Base-by-base conservation (phyloP, 2,113 vertebrate genomes). In the Pseudonaja textilis region DNA sequence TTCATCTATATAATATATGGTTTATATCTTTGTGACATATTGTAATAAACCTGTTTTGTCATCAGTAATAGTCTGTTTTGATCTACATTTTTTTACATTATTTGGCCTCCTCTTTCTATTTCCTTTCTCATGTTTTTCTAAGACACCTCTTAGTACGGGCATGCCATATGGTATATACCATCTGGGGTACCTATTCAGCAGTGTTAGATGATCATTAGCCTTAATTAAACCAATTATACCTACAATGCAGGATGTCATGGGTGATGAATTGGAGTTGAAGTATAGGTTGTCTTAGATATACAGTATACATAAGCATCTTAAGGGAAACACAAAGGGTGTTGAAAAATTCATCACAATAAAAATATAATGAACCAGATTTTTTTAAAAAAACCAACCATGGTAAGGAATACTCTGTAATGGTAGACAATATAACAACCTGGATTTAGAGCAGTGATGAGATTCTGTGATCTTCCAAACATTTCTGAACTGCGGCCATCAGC, bases 151-250 rank as follows among this genome's bases (percentile, higher is more conserved):
- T 34, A 64, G 23, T 54, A 45, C 12, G n/a, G 56, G 45, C 89
- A 93, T 12, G 23, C 74, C 89, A 93, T 93, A 90, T 93, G 92
- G 92, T 56, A 93, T 29, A 86, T 52, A 90, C 88, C 92, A 93
- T 93, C 92, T 93, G 92, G 92, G 92, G 56, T 54, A 90, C 55
- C 92, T 90, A 90, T 93, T 93, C 89, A 22, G 81, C 92, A 93
- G 12, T 93, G 81, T 89, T 93, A 93, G 81, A 89, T 93, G 55
- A 93, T 93, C 89, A 93, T 93, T 87, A 93, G 42, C 56, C 89
- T 93, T 93, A 93, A 93, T 93, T 93, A 90, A 93, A 90, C 92
- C 92, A 90, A 93, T 93, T 93, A 93, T 93, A 64, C 88, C 45
- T 93, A 64, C 89, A 87, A 90, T 57, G 29, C 56, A 93, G 89